Evolutionary conservation across 2,797 vertebrate species (phyloP).

Genomic region (Capromys pilorides): DNA sequence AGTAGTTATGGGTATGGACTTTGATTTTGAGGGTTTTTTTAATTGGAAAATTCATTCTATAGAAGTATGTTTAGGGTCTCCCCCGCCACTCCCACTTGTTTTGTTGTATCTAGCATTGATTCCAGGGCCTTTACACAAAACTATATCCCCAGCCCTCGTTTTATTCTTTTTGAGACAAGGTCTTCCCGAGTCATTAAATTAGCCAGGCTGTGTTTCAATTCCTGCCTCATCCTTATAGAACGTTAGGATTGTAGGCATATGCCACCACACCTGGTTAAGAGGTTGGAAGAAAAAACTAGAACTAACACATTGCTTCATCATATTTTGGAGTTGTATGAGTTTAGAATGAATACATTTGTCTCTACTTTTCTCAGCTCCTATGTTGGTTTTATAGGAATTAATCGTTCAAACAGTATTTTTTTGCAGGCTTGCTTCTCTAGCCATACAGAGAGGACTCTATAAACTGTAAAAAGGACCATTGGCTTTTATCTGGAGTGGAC

Average conservation of each 20-base stretch:
- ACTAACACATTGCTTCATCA: background rate
- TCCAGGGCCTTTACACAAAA: background rate
- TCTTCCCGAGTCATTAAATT: background rate
- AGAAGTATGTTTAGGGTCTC: background rate
- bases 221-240: no score
- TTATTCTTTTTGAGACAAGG: background rate
- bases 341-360: background rate
- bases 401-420: background rate
- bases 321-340: background rate
- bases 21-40: constrained; percentile 19
- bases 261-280: background rate
- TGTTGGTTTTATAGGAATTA: constrained; percentile 23
- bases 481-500: constrained; percentile 69
- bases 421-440: constrained; percentile 30
- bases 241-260: no score
- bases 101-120: background rate
- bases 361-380: background rate
- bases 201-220: background rate
- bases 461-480: constrained; percentile 71
- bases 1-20: background rate
- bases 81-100: background rate
- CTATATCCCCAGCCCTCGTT: background rate
- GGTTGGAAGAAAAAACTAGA: background rate
- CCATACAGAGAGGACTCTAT: constrained; percentile 39
- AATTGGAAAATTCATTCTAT: background rate